phyloP scores from a whole-genome alignment of 2,113 vertebrate species.

The western clawed frog (Xenopus tropicalis) region UCB_Xtro_10.0 CM004447.2:104691001-104691500 shows the following conservation, averaged over 20 bases:
- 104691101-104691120: no score
- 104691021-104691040: no score
- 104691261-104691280: constrained; percentile 24
- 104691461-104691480: constrained; percentile 19
- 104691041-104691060: no score
- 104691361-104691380: constrained; percentile 37
- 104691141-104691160: no score
- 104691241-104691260: neutral
- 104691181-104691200: neutral
- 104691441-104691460: constrained; percentile 29
- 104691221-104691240: constrained; percentile 12
- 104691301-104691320: constrained; percentile 35
- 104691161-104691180: neutral
- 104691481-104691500: constrained; percentile 34
- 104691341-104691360: constrained; percentile 32
- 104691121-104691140: no score
- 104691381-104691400: constrained; percentile 17
- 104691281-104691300: constrained; percentile 24
- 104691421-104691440: constrained; percentile 26
- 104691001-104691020: no score
- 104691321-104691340: constrained; percentile 21
- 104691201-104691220: neutral
- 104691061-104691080: no score
- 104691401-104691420: constrained; percentile 3
- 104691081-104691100: no score